Base-by-base conservation (phyloP, 2,797 vertebrate genomes). In the Staurois parvus region DNA sequence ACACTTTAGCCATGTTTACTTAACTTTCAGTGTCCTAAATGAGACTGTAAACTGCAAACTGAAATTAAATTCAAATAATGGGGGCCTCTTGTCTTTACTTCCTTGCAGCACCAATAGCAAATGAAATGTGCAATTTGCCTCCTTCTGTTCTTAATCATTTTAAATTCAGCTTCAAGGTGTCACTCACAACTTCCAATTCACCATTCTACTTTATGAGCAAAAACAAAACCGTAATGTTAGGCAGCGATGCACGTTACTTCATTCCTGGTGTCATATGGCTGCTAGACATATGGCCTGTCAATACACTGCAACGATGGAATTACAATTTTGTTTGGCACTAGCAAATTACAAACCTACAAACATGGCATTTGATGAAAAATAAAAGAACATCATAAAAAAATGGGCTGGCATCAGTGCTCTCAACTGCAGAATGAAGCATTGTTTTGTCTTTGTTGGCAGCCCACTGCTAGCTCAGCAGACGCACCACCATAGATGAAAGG, bases 281-380 rank as follows among this genome's bases (percentile, higher is more conserved):
- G 28, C 45, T 15, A 72, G 84, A 72, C 78, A 76, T 81, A 81
- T 85, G 72, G 78, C 66, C 69, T 81, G 84, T 85, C 84, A 85
- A 85, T 81, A 85, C 78, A 81, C 81, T 81, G 64, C 56, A 81
- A 70, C 34, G 45, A 76, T 76, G 77, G 72, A 64, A 85, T 76
- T 80, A 59, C 72, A 81, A 81, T 81, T 75, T 81, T 76, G 73
- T 30, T 19, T 85, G 78, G 72, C 78, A 76, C 73, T 67, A 45
- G 48, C 64, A 81, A 45, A 64, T 81, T 26, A 76, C 30, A 69
- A 85, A 76, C 45, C 32, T 76, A 72, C 80, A 13, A 42, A 81
- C 78, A 69, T 85, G 72, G 56, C 37, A 76, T 85, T 85, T 85
- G 21, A 80, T 80, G 42, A 80, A 32, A 75, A 32, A 75, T 19